Conservation (phyloP, 1,140 invertebrate genomes). For the Drosophila insularis region DNA sequence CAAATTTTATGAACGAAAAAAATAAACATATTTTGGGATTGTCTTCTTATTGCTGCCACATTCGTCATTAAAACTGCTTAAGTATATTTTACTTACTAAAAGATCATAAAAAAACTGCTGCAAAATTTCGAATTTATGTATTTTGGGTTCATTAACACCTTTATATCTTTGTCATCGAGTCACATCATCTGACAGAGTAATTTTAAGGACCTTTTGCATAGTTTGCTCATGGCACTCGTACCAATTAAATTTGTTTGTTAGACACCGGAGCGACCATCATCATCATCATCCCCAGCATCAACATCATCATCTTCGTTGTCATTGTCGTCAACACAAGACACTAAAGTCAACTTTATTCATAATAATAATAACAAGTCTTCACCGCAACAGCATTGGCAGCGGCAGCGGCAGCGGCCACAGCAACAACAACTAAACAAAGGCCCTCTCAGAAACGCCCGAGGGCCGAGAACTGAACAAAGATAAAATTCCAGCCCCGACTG, state of each 20-base stretch:
- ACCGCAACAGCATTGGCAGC: conserved; percentile 22
- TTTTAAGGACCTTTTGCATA: conserved; percentile 37
- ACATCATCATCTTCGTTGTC: conserved; percentile 18
- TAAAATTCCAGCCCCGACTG: conserved; percentile 37
- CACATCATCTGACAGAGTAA: conserved; percentile 13
- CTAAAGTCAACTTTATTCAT: conserved; percentile 70
- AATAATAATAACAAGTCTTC: conserved; percentile 49
- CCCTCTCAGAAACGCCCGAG: conserved; percentile 57
- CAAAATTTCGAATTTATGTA: background rate
- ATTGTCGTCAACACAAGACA: conserved; percentile 45
- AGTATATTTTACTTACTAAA: background rate
- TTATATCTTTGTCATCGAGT: background rate
- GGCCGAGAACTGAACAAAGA: conserved; percentile 42
- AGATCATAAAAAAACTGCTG: background rate
- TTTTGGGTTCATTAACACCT: conserved; percentile 32
- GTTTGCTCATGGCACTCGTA: conserved; percentile 39
- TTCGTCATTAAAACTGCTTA: no score
- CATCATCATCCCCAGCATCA: conserved; percentile 40
- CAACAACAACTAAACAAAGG: conserved; percentile 56
- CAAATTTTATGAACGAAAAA: no score
- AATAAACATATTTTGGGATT: no score
- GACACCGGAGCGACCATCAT: conserved; percentile 38
- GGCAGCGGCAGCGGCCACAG: conserved; percentile 8
- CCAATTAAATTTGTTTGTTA: conserved; percentile 71
- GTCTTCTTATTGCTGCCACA: no score